Base-by-base conservation (phyloP, 2,113 vertebrate genomes). In the Vulpes ferrilata region DNA sequence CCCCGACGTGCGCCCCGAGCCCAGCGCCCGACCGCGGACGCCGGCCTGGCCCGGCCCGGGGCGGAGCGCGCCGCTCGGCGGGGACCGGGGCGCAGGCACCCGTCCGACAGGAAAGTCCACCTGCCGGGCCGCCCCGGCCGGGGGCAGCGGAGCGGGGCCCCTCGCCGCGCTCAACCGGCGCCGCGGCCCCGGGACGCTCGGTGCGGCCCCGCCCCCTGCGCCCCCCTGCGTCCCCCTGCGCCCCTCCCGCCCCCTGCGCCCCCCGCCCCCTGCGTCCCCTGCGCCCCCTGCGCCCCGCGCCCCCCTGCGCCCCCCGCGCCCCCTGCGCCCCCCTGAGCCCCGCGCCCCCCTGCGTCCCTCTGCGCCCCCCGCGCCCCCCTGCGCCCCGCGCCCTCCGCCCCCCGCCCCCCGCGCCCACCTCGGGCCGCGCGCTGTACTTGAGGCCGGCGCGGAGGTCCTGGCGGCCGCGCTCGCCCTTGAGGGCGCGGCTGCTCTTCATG, bases 41-140 rank as follows among this genome's bases (percentile, higher is more conserved):
- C 43, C 43, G 6, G 43, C 43, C 43, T 7, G 43, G 43, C 43
- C 43, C 43, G 43, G 5, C 43, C 43, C 43, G 43, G 43, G 43
- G 43, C 43, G 43, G 43, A 43, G 43, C 43, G 43, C 43, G 43
- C 43, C 43, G 43, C 43, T 43, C 43, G 43, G 43, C 43, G 43
- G 43, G 43, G 43, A 43, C 43, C 43, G 43, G 43, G 43, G 43
- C 43, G 43, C 43, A 43, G 92, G 69, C 64, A 93, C 97, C 93
- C n/a, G 94, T 93, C 90, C 2, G 97, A 93, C 98, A 81, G 97
- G 98, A 97, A 98, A 97, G 97, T 97, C 97, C 97, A 98, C 97
- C 98, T 97, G 97, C 38, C 27, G 67, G 30, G 81, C 85, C 71
- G 64, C 65, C 86, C 0, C 9, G 93, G 88, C 94, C 84, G 27